Base-by-base conservation (phyloP, 2,797 vertebrate species). In the Lepilemur ruficaudatus region DNA sequence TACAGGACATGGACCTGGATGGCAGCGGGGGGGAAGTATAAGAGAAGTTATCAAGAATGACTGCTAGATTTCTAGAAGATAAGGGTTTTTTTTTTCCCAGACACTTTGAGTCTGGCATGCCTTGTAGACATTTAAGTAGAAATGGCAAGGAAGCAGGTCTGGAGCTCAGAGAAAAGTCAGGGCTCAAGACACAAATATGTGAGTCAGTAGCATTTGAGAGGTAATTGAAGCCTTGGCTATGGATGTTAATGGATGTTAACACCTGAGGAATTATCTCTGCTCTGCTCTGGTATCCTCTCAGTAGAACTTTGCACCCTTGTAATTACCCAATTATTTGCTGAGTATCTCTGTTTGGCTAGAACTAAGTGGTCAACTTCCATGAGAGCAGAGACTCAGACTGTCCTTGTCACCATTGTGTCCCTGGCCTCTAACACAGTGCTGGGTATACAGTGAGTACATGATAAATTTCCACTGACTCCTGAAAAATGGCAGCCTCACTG, bases 311-410 rank as follows among this genome's bases (percentile, higher is more conserved):
- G 67, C 38, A 57, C 23, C 65, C 55, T 92, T 93, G 46, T 75
- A 55, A 84, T 72, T 96, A 89, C n/a, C 81, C 28, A 84, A 8
- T 89, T 85, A 85, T 89, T 80, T 82, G 46, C 89, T 85, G 52
- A 86, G 22, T 87, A 55, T 70, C 46, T 73, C 43, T 82, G 28
- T 87, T 83, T 87, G 57, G 30, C 50, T 73, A 61, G 28, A 14
- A 80, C 18, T 43, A 43, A 23, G 43, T 20, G 15, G 73, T 67
- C 59, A 59, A 22, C 67, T 65, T 85, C 52, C 55, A 35, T 15
- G 11, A 46, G 5, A 18, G 14, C 7, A 50, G 28, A 14, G 18
- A 75, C 35, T 73, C n/a, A 70, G 5, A 15, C 48, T 73, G 8
- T 59, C 23, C 13, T 70, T 30, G 46, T 91, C 46, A 80, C 46